Base-by-base conservation (phyloP, 1,140 invertebrate genomes). In the Lycorma delicatula region DNA sequence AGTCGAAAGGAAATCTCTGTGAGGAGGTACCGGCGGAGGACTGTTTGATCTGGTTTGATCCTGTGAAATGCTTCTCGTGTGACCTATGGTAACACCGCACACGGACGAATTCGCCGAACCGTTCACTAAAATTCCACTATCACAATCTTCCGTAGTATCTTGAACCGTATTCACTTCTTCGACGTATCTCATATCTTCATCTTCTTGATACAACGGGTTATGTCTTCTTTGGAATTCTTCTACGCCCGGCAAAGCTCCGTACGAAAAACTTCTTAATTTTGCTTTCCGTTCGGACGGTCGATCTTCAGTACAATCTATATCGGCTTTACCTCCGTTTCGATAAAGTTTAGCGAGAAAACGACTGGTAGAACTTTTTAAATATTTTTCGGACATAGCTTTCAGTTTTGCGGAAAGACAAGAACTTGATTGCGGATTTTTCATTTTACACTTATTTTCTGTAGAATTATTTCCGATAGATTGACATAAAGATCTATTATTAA, bases 51-150 rank as follows among this genome's bases (percentile, higher is more conserved):
- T 6, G 9, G 46, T 49, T 26, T 52, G 48, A 27, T 57, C 54
- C 27, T 56, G 53, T 6, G 47, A 56, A n/a, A 27, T 36, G 27
- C 58, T 53, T 18, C 59, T 22, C 5, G 50, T 27, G 18, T 54
- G 59, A 5, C 25, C 13, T 20, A 38, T 22, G 48, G 47, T 5
- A 66, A 78, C 76, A 29, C 79, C 74, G 64, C 80, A 81, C 23
- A 85, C 72, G 0, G 82, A 84, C 34, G 81, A 82, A 25, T 78
- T 82, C 4, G 81, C 81, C 0, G 83, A 85, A 64, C 83, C 82
- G 64, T 84, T 86, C 59, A 86, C 81, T 64, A 87, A 70, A 60
- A 88, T 88, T 9, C 85, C 85, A 23, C 84, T 86, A 67, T 88
- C 85, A 44, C 81, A 81, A 67, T 87, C 85, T 67, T 85, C 82